These are phyloP conservation scores for western clawed frog (Xenopus tropicalis) DNA, from an alignment of 2,113 vertebrate genomes.

Conservation along the genomic window UCB_Xtro_10.0 CM004451.2:62649001-62649500, in stretches of 20 bases:
- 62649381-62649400: too few species aligned
- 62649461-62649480: too few species aligned
- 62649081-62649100: conserved; percentile 70
- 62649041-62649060: conserved; percentile 1
- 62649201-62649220: conserved; percentile 64
- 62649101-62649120: conserved; percentile 74
- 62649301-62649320: not conserved
- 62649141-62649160: conserved; percentile 73
- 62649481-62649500: too few species aligned
- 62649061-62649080: conserved; percentile 53
- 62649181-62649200: conserved; percentile 67
- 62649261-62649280: conserved; percentile 26
- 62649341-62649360: not conserved
- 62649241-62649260: conserved; percentile 52
- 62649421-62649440: too few species aligned
- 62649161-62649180: conserved; percentile 71
- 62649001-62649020: too few species aligned
- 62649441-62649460: too few species aligned
- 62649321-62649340: not conserved
- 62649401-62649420: too few species aligned
- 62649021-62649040: too few species aligned
- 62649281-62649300: conserved; percentile 1
- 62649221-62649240: conserved; percentile 59
- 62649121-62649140: conserved; percentile 77
- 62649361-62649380: too few species aligned